phyloP scores from a whole-genome alignment of 2,888 invertebrate species.

The Machimus rusticus region DNA sequence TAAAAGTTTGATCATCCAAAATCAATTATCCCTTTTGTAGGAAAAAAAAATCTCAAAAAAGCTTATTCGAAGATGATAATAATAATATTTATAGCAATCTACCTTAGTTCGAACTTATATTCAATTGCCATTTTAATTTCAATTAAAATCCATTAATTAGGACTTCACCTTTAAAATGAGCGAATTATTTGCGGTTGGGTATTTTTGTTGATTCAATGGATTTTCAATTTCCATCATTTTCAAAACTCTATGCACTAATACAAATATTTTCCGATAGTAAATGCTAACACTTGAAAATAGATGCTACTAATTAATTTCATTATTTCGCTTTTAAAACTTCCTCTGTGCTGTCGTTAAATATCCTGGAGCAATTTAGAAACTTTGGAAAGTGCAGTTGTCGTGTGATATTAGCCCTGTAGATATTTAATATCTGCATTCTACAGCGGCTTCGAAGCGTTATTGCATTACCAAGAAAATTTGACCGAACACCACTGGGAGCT shows the following conservation, averaged over 20 bases:
- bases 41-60: no score
- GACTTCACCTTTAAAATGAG: not conserved
- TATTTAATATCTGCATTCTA: not conserved
- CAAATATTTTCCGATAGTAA: not conserved
- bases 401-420: not conserved
- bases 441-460: not conserved
- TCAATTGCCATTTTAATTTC: no score
- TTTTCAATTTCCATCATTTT: not conserved
- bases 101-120: no score
- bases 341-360: not conserved
- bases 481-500: not conserved
- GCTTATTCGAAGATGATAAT: no score
- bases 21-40: no score
- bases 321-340: not conserved
- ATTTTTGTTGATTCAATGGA: not conserved
- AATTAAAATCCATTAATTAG: no score
- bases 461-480: not conserved
- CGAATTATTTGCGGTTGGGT: not conserved
- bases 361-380: not conserved
- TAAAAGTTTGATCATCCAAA: no score
- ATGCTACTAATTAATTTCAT: not conserved
- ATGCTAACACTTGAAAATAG: not conserved
- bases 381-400: not conserved
- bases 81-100: no score
- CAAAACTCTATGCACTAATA: not conserved